Evolutionary conservation across 2,113 vertebrate species (phyloP).

Genomic region (Actinemys pallida): DNA sequence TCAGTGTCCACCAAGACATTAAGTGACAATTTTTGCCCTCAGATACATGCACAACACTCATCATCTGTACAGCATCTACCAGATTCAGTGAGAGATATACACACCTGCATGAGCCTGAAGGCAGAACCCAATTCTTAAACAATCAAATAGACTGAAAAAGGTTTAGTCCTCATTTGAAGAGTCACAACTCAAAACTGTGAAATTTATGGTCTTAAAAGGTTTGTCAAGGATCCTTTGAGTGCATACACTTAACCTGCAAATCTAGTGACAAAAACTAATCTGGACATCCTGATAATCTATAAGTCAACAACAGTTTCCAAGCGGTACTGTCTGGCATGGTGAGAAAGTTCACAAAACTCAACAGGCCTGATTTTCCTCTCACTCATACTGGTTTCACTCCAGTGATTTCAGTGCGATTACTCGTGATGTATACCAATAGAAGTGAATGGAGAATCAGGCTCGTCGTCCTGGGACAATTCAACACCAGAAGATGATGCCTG

Average conservation of each 20-base stretch:
- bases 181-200: too few relatives aligned
- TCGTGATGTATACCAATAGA: too few relatives aligned
- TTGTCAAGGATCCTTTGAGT: not conserved
- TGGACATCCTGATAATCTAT: not conserved
- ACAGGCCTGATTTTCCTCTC: rapidly evolving
- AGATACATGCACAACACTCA: not conserved
- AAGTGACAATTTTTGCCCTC: not conserved
- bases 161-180: not conserved
- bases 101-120: not conserved
- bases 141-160: not conserved
- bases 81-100: not conserved
- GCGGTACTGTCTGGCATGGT: not conserved
- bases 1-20: not conserved
- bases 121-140: not conserved
- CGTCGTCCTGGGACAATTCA: not conserved
- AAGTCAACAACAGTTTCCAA: not conserved
- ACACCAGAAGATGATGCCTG: too few relatives aligned
- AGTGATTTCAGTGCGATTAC: not conserved
- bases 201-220: too few relatives aligned
- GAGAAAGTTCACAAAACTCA: not conserved
- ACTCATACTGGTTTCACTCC: not conserved
- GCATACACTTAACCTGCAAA: not conserved
- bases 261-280: not conserved
- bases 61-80: too few relatives aligned
- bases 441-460: not conserved